Percentiles rank a stretch among this genome's conserved stretches.
phyloP scores from a whole-genome alignment of 2,888 invertebrate genomes.

The Pammene fasciana region DNA sequence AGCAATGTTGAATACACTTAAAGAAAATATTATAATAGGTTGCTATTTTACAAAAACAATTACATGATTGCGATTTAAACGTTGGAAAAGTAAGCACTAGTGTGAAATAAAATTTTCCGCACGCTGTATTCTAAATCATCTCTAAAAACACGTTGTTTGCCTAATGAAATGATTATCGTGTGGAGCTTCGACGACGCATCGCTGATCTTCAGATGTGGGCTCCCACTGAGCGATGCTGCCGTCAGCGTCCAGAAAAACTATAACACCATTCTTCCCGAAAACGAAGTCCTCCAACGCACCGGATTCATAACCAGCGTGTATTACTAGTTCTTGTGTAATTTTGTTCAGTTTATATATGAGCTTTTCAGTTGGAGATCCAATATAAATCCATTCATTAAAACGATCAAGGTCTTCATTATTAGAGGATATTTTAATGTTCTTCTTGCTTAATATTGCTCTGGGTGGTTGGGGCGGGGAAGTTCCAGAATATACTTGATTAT shows the following conservation, averaged over 20 bases:
- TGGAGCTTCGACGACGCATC: neutral
- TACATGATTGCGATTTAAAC: no score
- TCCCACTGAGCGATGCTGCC: conserved; percentile 7
- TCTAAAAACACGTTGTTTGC: neutral
- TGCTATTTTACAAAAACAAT: no score
- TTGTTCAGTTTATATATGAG: conserved; percentile 3
- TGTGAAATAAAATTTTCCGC: no score
- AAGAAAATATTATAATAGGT: no score
- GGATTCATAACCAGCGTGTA: neutral
- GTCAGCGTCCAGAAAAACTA: conserved; percentile 8
- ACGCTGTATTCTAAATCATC: no score
- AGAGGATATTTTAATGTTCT: neutral
- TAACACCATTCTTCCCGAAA: neutral
- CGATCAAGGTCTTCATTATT: neutral
- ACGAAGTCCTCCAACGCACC: conserved; percentile 6
- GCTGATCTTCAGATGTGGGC: neutral
- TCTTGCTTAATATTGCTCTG: neutral
- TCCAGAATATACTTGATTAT: neutral
- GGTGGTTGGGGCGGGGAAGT: neutral
- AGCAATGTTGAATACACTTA: no score
- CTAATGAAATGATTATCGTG: neutral
- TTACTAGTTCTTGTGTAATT: neutral
- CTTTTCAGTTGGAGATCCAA: neutral
- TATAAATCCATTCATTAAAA: neutral
- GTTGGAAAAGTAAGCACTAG: no score